Conservation (phyloP, 2,888 invertebrate genomes). For the Ischnus inquisitorius region DNA sequence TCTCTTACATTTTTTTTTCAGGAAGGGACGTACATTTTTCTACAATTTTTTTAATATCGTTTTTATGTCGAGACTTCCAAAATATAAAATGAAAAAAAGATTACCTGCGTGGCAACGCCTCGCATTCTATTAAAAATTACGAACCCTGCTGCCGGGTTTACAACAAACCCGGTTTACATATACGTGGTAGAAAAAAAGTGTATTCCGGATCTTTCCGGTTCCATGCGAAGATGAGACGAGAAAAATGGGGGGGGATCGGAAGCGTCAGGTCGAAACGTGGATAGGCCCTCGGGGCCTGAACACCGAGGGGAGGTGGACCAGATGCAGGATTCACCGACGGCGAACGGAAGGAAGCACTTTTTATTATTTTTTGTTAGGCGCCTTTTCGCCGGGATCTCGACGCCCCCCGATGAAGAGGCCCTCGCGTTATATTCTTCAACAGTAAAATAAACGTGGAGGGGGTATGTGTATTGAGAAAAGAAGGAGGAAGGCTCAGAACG, state of each 20-base stretch:
- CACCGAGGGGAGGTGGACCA: slow-evolving; percentile 68
- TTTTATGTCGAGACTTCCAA: slow-evolving; percentile 6
- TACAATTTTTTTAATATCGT: neutral
- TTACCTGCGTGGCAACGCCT: slow-evolving; percentile 45
- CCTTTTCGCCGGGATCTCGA: slow-evolving; percentile 70
- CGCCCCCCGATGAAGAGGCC: slow-evolving; percentile 54
- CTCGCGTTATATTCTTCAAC: slow-evolving; percentile 22
- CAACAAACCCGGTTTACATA: neutral
- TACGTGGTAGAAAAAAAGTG: slow-evolving; percentile 23
- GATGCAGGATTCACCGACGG: slow-evolving; percentile 76
- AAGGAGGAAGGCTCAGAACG: slow-evolving; percentile 31
- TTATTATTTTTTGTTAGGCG: slow-evolving; percentile 74
- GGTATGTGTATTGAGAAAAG: slow-evolving; percentile 49
- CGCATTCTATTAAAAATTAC: slow-evolving; percentile 48
- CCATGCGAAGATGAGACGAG: slow-evolving; percentile 57
- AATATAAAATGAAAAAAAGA: neutral
- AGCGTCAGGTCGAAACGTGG: slow-evolving; percentile 69
- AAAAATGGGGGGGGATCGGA: slow-evolving; percentile 50
- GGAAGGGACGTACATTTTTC: slow-evolving; percentile 4
- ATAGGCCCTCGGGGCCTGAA: slow-evolving; percentile 49
- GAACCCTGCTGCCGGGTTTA: slow-evolving; percentile 46
- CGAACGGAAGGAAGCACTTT: slow-evolving; percentile 77
- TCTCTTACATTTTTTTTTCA: too few relatives aligned
- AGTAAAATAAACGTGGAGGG: slow-evolving; percentile 29
- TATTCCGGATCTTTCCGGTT: slow-evolving; percentile 64